A percentile compares a stretch with the other conserved stretches of the same genome.
phyloP scores from a whole-genome alignment of 2,113 vertebrate species.

The Phrynosoma platyrhinos region DNA sequence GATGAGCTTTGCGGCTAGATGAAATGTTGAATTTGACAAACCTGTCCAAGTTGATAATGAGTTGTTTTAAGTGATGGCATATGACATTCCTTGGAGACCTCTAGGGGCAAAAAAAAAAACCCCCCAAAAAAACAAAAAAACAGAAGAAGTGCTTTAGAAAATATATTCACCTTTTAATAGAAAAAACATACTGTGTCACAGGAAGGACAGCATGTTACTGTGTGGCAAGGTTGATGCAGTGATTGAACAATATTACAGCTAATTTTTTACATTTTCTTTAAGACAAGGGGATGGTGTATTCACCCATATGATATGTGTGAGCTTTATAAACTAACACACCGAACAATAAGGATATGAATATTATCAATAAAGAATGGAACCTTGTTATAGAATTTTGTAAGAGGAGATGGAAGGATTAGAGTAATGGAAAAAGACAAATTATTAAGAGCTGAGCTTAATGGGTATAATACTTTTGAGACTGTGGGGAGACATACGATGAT shows the following conservation, averaged over 20 bases:
- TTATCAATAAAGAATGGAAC: too few relatives aligned
- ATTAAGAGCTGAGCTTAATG: too few relatives aligned
- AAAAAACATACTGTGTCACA: not conserved
- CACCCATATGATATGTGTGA: too few relatives aligned
- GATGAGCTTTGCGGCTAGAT: not conserved
- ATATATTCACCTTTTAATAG: not conserved
- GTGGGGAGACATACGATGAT: too few relatives aligned
- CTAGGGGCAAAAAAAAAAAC: not conserved
- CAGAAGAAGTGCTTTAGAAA: not conserved
- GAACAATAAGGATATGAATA: too few relatives aligned
- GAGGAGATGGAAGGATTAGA: too few relatives aligned
- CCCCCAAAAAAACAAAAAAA: too few relatives aligned
- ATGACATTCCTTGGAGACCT: not conserved
- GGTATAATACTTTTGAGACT: too few relatives aligned
- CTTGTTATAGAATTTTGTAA: too few relatives aligned
- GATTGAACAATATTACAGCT: not conserved
- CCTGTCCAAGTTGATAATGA: not conserved
- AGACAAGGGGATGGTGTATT: too few relatives aligned
- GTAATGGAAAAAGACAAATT: too few relatives aligned
- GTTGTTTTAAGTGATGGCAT: not conserved
- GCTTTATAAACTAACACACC: too few relatives aligned
- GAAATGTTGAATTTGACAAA: not conserved
- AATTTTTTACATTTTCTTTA: not conserved
- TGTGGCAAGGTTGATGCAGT: not conserved
- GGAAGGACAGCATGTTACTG: not conserved